Conservation (phyloP, 2,113 vertebrate species). For the Zosterops pallidus region DNA sequence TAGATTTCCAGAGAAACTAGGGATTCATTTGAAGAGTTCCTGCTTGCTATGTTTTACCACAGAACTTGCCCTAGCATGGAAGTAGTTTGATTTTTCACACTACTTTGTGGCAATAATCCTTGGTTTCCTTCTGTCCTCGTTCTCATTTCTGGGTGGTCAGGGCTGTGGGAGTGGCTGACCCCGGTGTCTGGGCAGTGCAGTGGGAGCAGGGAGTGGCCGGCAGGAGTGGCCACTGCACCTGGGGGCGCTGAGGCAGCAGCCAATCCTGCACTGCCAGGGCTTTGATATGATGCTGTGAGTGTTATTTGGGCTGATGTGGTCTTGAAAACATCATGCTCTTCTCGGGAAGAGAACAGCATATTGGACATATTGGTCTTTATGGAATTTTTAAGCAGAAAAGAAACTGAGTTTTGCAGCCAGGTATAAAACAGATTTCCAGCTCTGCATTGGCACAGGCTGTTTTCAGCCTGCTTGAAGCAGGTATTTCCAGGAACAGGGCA, state of each 20-base stretch:
- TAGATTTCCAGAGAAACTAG: background rate
- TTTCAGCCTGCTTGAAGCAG: background rate
- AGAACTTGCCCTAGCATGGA: background rate
- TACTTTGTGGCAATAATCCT: background rate
- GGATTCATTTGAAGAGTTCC: background rate
- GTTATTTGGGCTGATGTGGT: background rate
- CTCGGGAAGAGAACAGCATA: background rate
- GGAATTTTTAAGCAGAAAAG: background rate
- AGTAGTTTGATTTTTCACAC: background rate
- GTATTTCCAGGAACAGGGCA: background rate
- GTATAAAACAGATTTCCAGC: background rate
- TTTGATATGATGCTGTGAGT: background rate
- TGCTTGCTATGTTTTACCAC: background rate
- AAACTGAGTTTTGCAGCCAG: background rate
- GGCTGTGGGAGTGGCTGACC: background rate
- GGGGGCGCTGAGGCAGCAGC: fast-evolving
- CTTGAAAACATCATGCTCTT: background rate
- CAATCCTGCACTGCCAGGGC: fast-evolving
- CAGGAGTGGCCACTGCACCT: background rate
- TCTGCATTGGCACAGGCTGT: background rate
- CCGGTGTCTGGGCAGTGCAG: background rate
- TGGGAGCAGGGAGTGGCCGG: background rate
- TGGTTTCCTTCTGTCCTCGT: background rate
- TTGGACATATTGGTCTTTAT: background rate
- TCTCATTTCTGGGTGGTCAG: fast-evolving